Evolutionary conservation across 2,113 vertebrate genomes (phyloP).

Genomic region (Enhydra lutris): DNA sequence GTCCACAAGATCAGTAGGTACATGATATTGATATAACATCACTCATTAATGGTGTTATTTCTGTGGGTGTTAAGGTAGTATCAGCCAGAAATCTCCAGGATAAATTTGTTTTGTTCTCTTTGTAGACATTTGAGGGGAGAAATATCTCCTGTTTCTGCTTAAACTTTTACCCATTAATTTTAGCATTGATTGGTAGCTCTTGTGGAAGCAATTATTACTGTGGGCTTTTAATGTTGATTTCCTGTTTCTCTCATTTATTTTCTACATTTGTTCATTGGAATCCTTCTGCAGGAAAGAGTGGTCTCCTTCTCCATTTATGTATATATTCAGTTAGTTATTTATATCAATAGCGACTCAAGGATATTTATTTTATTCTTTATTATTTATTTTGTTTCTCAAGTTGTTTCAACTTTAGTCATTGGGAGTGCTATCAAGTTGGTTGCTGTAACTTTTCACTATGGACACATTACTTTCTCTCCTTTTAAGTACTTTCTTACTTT

Average conservation of each 20-base stretch:
- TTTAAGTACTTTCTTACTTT: neutral
- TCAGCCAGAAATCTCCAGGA: neutral
- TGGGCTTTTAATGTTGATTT: neutral
- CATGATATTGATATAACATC: neutral
- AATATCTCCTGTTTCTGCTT: neutral
- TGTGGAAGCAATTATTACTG: neutral
- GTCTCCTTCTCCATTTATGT: neutral
- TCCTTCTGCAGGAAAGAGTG: neutral
- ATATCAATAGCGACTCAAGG: neutral
- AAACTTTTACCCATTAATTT: slow-evolving; percentile 20
- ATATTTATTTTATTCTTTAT: neutral
- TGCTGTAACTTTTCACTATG: neutral
- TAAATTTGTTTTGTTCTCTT: neutral
- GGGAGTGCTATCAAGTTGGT: neutral
- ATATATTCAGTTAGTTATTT: neutral
- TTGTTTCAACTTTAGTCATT: neutral
- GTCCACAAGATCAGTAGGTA: neutral
- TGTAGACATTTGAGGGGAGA: neutral
- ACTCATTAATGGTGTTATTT: neutral
- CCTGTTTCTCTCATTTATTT: neutral
- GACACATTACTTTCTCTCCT: neutral
- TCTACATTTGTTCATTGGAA: neutral
- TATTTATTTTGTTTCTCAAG: neutral
- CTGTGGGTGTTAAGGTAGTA: neutral
- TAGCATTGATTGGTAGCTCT: neutral